Conservation (phyloP, 2,888 invertebrate genomes). For the Tinea semifulvella region DNA sequence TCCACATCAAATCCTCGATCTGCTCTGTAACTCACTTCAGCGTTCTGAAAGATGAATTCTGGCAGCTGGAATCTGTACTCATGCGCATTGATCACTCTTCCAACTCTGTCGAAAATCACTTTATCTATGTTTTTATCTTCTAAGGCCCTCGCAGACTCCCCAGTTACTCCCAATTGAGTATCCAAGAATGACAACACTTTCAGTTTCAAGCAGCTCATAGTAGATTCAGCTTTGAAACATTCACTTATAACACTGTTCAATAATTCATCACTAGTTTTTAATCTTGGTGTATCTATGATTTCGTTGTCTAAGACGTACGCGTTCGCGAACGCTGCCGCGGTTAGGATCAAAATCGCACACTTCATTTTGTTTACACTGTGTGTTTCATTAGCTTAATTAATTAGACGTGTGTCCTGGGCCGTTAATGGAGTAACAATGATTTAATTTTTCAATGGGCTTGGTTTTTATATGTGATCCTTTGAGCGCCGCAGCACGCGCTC, state of each 20-base stretch:
- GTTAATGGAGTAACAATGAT: conserved; percentile 65
- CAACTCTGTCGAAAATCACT: conserved; percentile 77
- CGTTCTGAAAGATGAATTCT: conserved; percentile 73
- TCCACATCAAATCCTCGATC: conserved; percentile 73
- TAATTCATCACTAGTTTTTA: conserved; percentile 73
- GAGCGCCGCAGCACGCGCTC: conserved; percentile 61
- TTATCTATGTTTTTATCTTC: conserved; percentile 73
- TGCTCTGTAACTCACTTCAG: conserved; percentile 73
- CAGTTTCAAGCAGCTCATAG: conserved; percentile 78
- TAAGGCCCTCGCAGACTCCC: conserved; percentile 69
- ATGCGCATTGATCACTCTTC: conserved; percentile 76
- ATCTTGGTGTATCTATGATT: conserved; percentile 58
- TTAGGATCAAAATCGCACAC: conserved; percentile 62
- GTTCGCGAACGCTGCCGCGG: conserved; percentile 55
- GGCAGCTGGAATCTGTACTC: conserved; percentile 79
- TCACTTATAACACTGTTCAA: conserved; percentile 76
- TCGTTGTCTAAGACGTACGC: conserved; percentile 67
- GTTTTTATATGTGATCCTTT: conserved; percentile 71
- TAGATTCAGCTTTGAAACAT: conserved; percentile 73
- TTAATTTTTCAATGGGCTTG: conserved; percentile 71
- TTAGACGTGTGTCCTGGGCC: conserved; percentile 51
- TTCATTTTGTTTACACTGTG: no score
- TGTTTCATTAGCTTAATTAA: conserved; percentile 49
- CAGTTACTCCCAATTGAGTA: conserved; percentile 70
- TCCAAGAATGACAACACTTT: conserved; percentile 82